A percentile compares a stretch with the other conserved stretches of the same genome.
Conservation (phyloP, 2,888 invertebrate genomes). For the Chrysolina haemoptera region DNA sequence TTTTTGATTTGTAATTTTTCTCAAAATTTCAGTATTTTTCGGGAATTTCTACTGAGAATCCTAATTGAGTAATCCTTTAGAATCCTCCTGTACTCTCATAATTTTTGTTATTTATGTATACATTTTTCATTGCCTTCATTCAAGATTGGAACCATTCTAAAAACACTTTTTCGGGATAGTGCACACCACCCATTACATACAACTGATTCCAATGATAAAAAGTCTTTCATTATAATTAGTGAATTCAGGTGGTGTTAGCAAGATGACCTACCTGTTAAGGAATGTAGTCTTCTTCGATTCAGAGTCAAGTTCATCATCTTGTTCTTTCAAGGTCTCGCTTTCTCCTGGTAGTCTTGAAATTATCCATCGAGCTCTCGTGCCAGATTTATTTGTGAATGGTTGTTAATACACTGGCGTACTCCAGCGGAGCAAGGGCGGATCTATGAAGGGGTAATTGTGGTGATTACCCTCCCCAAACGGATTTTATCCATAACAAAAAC, state of each 20-base stretch:
- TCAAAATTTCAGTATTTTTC: too few relatives aligned
- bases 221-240: background rate
- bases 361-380: slow-evolving; percentile 43
- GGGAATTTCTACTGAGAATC: too few relatives aligned
- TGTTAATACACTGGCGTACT: slow-evolving; percentile 34
- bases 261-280: slow-evolving; percentile 54
- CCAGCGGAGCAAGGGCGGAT: background rate
- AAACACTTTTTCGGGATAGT: too few relatives aligned
- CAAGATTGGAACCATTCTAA: too few relatives aligned
- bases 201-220: slow-evolving; percentile 13
- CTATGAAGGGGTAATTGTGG: too few relatives aligned
- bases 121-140: too few relatives aligned
- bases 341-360: slow-evolving; percentile 51
- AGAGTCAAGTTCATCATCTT: slow-evolving; percentile 55
- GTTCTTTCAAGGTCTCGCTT: slow-evolving; percentile 59
- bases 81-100: too few relatives aligned
- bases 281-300: slow-evolving; percentile 53
- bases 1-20: too few relatives aligned
- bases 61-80: too few relatives aligned
- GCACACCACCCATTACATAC: background rate
- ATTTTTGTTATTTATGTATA: too few relatives aligned
- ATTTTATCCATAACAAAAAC: too few relatives aligned
- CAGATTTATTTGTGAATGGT: slow-evolving; percentile 47
- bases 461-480: too few relatives aligned
- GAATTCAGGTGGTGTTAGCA: slow-evolving; percentile 33